Percentiles rank a stretch among this genome's conserved stretches.
These are phyloP conservation scores for Brachypodius melanocephalos DNA, from an alignment of 2,113 vertebrate species.

Conservation along the genomic window DNA sequence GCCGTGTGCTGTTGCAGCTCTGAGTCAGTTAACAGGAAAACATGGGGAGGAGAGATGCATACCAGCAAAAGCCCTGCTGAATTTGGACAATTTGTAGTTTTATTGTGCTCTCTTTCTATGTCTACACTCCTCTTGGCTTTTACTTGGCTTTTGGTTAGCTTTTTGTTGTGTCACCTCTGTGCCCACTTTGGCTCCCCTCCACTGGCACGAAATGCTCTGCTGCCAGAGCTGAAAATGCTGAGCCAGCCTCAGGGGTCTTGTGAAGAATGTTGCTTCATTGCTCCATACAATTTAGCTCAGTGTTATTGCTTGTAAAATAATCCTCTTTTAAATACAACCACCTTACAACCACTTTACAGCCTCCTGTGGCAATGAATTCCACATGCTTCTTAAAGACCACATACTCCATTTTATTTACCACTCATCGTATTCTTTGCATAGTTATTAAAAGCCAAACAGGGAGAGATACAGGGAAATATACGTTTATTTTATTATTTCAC, in stretches of 20 bases:
- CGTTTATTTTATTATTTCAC: background rate
- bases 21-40: background rate
- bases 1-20: background rate
- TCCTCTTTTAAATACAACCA: constrained; percentile 57
- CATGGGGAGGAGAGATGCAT: background rate
- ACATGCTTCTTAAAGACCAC: constrained; percentile 8
- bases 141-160: background rate
- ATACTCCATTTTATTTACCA: constrained; percentile 34
- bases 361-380: constrained; percentile 48
- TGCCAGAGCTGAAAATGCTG: constrained; percentile 29
- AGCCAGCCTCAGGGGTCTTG: constrained; percentile 46
- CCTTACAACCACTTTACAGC: constrained; percentile 36
- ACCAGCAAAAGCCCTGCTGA: background rate
- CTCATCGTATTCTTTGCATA: background rate
- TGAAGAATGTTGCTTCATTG: constrained; percentile 27
- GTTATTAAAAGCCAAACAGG: background rate
- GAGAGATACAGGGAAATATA: background rate
- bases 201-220: background rate
- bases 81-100: background rate
- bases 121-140: background rate
- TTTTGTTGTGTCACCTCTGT: background rate
- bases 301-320: constrained; percentile 62
- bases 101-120: background rate
- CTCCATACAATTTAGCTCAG: constrained; percentile 28
- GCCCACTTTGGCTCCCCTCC: background rate